phyloP scores from a whole-genome alignment of 2,797 vertebrate genomes.

The Columba guinea region DNA sequence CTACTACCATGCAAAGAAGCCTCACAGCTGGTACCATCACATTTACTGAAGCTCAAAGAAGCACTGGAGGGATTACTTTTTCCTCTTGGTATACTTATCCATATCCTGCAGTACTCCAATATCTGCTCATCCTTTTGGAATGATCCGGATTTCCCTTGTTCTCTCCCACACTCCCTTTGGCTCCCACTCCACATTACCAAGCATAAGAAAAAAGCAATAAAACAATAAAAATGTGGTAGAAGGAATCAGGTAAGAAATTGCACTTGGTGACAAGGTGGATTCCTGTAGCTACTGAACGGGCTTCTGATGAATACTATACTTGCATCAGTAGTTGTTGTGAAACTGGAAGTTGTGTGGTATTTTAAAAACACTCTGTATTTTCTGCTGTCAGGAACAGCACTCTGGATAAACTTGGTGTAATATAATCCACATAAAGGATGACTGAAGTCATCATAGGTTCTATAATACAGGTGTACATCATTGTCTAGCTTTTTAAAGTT shows the following conservation, averaged over 20 bases:
- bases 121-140: not conserved
- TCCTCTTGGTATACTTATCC: not conserved
- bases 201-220: not conserved
- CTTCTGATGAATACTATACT: not conserved
- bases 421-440: not conserved
- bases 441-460: not conserved
- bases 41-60: not conserved
- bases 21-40: not conserved
- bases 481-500: not conserved
- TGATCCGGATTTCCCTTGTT: not conserved
- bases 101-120: not conserved
- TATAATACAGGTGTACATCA: accelerated
- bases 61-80: not conserved
- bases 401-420: not conserved
- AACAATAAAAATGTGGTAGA: not conserved
- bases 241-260: not conserved
- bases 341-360: not conserved
- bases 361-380: not conserved
- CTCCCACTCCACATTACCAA: not conserved
- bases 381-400: not conserved
- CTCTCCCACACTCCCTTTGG: not conserved
- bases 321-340: not conserved
- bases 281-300: not conserved
- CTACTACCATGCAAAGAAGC: not conserved
- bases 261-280: not conserved